A percentile compares a stretch with the other conserved stretches of the same genome.
Evolutionary conservation across 1,140 invertebrate species (phyloP).

Genomic region (Elysia chlorotica): DNA sequence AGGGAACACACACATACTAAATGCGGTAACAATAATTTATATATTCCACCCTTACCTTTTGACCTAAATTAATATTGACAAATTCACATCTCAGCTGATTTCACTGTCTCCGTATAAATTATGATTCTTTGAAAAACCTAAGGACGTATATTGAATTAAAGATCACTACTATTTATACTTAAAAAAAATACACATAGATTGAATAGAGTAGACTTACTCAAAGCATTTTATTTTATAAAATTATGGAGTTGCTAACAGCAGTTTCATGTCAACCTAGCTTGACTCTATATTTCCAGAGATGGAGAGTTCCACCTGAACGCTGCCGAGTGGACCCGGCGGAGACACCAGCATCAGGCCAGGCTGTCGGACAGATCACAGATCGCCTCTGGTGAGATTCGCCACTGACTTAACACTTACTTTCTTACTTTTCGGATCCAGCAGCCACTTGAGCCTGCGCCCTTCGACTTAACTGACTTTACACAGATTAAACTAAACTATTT

Average conservation of each 20-base stretch:
- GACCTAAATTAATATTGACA: no score
- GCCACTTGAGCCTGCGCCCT: no score
- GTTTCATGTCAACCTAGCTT: background rate
- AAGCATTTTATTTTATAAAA: background rate
- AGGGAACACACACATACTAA: no score
- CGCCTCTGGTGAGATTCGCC: background rate
- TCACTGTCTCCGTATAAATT: background rate
- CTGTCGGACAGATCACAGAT: background rate
- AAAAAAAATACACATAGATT: background rate
- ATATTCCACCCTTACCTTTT: no score
- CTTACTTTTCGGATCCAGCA: no score
- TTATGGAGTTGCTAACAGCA: background rate
- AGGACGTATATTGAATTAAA: background rate
- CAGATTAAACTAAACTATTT: no score
- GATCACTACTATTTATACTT: background rate
- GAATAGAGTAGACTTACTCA: background rate
- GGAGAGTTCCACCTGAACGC: constrained; percentile 50
- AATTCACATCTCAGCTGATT: no score
- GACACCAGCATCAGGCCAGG: constrained; percentile 22
- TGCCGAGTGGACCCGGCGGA: constrained; percentile 45
- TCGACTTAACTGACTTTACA: no score
- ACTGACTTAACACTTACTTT: no score
- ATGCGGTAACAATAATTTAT: no score
- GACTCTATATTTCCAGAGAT: constrained; percentile 30
- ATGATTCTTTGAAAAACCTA: background rate